A percentile compares a stretch with the other conserved stretches of the same genome.
Evolutionary conservation across 2,888 invertebrate species (phyloP).

Genomic region (Hermaeophaga mercurialis): DNA sequence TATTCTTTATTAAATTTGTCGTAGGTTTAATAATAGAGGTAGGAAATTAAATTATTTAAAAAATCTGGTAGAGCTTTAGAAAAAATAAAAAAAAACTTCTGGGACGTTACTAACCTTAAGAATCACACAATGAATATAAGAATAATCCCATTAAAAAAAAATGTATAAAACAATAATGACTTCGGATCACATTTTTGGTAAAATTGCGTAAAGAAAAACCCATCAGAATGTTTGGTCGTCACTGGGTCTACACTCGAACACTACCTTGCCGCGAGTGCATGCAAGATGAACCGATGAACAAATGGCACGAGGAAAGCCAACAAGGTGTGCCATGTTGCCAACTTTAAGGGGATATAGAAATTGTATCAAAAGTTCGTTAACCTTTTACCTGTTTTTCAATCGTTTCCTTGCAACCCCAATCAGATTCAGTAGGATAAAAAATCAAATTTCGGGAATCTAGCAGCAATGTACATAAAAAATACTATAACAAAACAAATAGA

Average conservation of each 20-base stretch:
- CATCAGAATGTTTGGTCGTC: neutral
- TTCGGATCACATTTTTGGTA: neutral
- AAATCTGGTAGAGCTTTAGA: too few relatives aligned
- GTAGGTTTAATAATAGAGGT: too few relatives aligned
- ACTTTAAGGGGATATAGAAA: constrained; percentile 7
- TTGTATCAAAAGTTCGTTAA: constrained; percentile 15
- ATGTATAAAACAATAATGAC: neutral
- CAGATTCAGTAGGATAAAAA: too few relatives aligned
- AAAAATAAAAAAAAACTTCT: too few relatives aligned
- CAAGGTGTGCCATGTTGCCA: constrained; percentile 31
- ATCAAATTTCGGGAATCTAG: too few relatives aligned
- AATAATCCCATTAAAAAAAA: neutral
- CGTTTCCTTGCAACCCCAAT: neutral
- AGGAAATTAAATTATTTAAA: too few relatives aligned
- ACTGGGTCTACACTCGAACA: constrained; percentile 9
- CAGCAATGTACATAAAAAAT: too few relatives aligned
- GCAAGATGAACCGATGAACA: constrained; percentile 27
- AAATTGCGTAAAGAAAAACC: neutral
- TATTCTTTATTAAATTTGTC: too few relatives aligned
- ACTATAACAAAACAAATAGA: too few relatives aligned
- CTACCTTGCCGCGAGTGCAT: constrained; percentile 23
- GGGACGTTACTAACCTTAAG: too few relatives aligned
- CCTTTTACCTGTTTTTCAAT: constrained; percentile 4
- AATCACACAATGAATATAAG: too few relatives aligned
- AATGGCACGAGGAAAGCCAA: constrained; percentile 31